phyloP scores from a whole-genome alignment of 2,113 vertebrate species.

The Antennarius striatus region DNA sequence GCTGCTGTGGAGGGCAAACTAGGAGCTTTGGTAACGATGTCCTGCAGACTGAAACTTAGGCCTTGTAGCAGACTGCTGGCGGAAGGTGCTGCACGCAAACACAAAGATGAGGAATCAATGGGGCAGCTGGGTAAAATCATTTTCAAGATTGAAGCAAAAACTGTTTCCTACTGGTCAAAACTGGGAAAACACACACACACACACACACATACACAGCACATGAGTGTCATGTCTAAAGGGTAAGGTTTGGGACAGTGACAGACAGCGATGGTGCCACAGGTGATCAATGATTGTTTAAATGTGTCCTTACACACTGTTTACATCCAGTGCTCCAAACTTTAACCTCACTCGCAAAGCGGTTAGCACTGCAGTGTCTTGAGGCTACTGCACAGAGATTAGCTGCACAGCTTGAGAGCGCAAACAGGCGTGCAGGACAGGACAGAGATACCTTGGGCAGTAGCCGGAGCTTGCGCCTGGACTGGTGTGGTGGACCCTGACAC shows the following conservation, averaged over 20 bases:
- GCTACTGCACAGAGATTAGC: slow-evolving; percentile 40
- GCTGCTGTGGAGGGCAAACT: slow-evolving; percentile 77
- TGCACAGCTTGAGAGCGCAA: slow-evolving; percentile 52
- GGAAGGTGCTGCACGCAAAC: slow-evolving; percentile 82
- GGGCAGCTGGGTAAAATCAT: not conserved
- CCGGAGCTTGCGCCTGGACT: slow-evolving; percentile 77
- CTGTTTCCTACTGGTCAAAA: not conserved
- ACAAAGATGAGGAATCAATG: slow-evolving; percentile 13
- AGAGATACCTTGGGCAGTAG: slow-evolving; percentile 86
- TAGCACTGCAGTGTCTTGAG: slow-evolving; percentile 39
- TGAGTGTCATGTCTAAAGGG: slow-evolving; percentile 40
- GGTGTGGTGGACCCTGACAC: slow-evolving; percentile 77
- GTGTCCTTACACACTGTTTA: slow-evolving; percentile 43
- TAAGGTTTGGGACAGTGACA: slow-evolving; percentile 42
- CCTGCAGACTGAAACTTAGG: slow-evolving; percentile 97
- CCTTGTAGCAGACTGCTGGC: slow-evolving; percentile 97
- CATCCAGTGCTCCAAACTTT: slow-evolving; percentile 22
- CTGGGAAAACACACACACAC: slow-evolving; percentile 23
- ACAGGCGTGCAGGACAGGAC: slow-evolving; percentile 64
- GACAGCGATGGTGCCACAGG: slow-evolving; percentile 61
- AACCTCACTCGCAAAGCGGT: slow-evolving; percentile 14
- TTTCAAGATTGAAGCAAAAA: slow-evolving; percentile 8
- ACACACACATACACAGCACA: slow-evolving; percentile 8
- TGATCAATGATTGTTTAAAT: slow-evolving; percentile 61
- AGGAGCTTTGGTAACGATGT: slow-evolving; percentile 89